These are phyloP conservation scores for Chloromyia formosa DNA, from an alignment of 2,888 invertebrate genomes.

Conservation along the genomic window DNA sequence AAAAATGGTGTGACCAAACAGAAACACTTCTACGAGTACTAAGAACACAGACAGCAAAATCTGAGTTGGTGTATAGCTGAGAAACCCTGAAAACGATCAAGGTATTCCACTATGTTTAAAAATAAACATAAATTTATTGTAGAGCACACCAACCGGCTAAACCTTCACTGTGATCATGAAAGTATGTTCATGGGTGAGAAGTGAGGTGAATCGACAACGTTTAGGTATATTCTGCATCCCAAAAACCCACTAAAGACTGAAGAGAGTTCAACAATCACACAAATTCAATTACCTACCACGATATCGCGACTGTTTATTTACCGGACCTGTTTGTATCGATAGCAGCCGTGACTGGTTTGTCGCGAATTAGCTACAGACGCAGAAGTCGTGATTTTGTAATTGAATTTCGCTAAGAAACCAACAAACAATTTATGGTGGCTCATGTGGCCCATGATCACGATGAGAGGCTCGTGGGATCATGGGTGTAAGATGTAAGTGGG, in stretches of 20 bases:
- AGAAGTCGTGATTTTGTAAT: slow-evolving; percentile 11
- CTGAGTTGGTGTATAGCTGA: not conserved
- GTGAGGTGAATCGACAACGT: no score
- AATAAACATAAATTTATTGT: not conserved
- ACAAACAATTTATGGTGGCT: not conserved
- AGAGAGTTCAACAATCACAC: not conserved
- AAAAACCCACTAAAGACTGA: not conserved
- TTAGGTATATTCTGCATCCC: no score
- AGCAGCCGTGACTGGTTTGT: not conserved
- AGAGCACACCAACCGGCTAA: not conserved
- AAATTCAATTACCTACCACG: not conserved
- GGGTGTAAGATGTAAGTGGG: not conserved
- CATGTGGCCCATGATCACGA: not conserved
- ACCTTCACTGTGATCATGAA: slow-evolving; percentile 3
- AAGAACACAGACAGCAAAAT: no score
- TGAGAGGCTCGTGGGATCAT: not conserved
- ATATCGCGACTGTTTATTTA: not conserved
- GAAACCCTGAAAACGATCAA: slow-evolving; percentile 6
- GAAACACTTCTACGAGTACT: no score
- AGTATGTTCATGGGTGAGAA: not conserved
- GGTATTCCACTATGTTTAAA: not conserved
- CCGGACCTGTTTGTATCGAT: slow-evolving; percentile 2
- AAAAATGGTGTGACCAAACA: no score
- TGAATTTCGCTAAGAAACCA: not conserved
- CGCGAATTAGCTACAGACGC: not conserved